Base-by-base conservation (phyloP, 2,797 vertebrate species). In the Danionella dracula region DNA sequence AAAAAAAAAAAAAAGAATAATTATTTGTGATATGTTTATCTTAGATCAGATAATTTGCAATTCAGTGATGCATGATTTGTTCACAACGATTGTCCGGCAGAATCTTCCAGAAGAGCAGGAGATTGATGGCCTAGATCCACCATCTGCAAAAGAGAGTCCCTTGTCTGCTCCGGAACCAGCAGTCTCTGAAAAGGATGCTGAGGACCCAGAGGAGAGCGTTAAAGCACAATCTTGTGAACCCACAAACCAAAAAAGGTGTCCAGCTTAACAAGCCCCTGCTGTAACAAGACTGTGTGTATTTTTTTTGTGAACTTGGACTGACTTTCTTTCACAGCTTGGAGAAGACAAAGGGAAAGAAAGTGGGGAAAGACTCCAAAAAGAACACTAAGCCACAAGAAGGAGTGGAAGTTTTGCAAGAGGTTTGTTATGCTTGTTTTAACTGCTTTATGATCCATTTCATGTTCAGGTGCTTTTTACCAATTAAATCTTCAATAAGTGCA, bases 291-390 rank as follows among this genome's bases (percentile, higher is more conserved):
- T 27, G 1, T 32, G 13, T 4, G 11, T 58, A 4, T 2, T 23
- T 4, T 34, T 21, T 4, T 8, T 42, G 23, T 34, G 27, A 10
- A 19, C 5, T 44, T 11, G 17, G 57, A 27, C 46, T 12, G 8
- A 68, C 44, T 59, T 12, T 4, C 13, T 55, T 70, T 53, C 32
- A 40, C 76, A 93, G 90, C 83, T 83, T 84, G 57, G 78, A 75
- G 53, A 96, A 92, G 78, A 76, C 82, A 0, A 97, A 93, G 81
- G 88, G 78, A 41, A 97, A 96, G 79, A 96, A 94, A 83, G 82
- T 65, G 17, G 83, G 85, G 68, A 97, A 95, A 84, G 93, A 95
- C 20, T 73, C 63, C 63, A 89, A 87, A 23, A 97, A 92, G 59
- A 81, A 78, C 40, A 68, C 65, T 46, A 91, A 85, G 48, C 34